Conservation (phyloP, 1,140 invertebrate genomes). For the Drosophila athabasca region DNA sequence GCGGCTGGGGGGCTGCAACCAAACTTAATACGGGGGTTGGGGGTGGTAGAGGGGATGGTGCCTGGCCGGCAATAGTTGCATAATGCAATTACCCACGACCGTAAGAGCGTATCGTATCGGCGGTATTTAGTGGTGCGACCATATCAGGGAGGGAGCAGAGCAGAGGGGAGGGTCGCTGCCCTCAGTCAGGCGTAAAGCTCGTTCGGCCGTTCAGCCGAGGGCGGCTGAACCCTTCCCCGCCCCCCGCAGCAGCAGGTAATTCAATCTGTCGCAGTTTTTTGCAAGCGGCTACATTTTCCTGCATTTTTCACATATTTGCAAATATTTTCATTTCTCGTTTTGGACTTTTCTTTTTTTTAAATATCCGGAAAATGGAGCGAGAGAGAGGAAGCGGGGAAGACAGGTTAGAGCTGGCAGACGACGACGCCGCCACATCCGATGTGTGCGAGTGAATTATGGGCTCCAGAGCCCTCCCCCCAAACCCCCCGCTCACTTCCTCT, state of each 20-base stretch:
- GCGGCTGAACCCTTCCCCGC: neutral
- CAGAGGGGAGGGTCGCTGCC: neutral
- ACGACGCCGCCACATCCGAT: conserved; percentile 43
- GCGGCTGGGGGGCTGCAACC: conserved; percentile 59
- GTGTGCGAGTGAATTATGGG: conserved; percentile 49
- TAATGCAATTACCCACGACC: conserved; percentile 77
- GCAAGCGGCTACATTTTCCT: conserved; percentile 56
- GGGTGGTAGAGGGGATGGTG: accelerated
- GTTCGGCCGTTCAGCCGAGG: too few relatives aligned
- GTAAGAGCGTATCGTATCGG: conserved; percentile 45
- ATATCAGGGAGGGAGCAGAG: too few relatives aligned
- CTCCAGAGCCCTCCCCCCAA: neutral
- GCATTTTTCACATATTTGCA: conserved; percentile 70
- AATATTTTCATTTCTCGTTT: conserved; percentile 72
- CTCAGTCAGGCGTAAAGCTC: too few relatives aligned
- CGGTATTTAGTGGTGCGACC: conserved; percentile 42
- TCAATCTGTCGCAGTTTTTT: conserved; percentile 78
- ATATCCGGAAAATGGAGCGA: conserved; percentile 42
- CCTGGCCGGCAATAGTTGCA: conserved; percentile 65
- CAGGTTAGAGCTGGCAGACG: conserved; percentile 21
- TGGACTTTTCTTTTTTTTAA: conserved; percentile 21
- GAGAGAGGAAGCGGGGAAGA: neutral
- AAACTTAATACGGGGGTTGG: conserved; percentile 63
- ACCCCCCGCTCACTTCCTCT: too few relatives aligned
- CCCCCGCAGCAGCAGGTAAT: conserved; percentile 59